Evolutionary conservation across 2,113 vertebrate genomes (phyloP).

Genomic region (Xiphias gladius): DNA sequence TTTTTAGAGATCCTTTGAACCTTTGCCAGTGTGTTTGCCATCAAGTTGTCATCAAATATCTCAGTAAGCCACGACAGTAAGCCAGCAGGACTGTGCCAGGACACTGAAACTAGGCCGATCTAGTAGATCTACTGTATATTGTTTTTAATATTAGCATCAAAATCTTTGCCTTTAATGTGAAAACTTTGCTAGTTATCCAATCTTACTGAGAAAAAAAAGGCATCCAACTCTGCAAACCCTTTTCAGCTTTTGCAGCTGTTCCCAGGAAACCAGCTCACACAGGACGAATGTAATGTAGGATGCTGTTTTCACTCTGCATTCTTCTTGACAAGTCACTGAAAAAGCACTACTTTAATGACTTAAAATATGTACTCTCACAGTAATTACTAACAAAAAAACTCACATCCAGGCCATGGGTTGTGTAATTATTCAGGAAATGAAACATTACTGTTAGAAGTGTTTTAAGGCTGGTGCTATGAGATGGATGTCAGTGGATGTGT

Average conservation of each 20-base stretch:
- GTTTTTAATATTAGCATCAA: background rate
- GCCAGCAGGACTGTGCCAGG: background rate
- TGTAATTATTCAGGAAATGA: slow-evolving; percentile 10
- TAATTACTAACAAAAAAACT: slow-evolving; percentile 20
- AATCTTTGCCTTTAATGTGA: slow-evolving; percentile 12
- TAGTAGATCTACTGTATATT: background rate
- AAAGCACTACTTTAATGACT: slow-evolving; percentile 30
- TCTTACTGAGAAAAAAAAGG: background rate
- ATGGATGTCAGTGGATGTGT: background rate
- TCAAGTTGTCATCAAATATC: background rate
- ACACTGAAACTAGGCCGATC: background rate
- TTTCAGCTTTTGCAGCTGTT: slow-evolving; percentile 46
- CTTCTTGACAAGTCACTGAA: slow-evolving; percentile 31
- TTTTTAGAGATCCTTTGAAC: background rate
- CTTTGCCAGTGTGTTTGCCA: background rate
- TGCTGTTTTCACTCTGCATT: slow-evolving; percentile 26
- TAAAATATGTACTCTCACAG: background rate
- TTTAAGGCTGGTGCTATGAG: background rate
- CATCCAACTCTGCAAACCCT: slow-evolving; percentile 11
- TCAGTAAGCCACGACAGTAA: background rate
- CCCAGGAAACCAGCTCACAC: slow-evolving; percentile 25
- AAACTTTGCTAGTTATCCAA: slow-evolving; percentile 14
- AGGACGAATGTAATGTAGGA: background rate
- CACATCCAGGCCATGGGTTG: background rate
- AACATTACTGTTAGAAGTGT: slow-evolving; percentile 5